phyloP scores from a whole-genome alignment of 2,797 vertebrate genomes.

The Gymnoscopelus braueri region DNA sequence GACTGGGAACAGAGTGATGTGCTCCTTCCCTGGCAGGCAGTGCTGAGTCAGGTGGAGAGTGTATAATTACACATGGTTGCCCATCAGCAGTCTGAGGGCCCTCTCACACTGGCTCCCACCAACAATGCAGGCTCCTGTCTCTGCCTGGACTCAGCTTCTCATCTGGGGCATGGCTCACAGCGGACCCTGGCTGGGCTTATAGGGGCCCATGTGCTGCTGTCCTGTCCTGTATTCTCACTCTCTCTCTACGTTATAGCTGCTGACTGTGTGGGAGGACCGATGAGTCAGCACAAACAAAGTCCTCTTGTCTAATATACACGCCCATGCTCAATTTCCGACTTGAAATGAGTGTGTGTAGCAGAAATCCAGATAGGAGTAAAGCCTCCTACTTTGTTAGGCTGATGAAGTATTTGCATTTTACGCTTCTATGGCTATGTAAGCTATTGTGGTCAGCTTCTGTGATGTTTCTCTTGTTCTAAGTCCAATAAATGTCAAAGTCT shows the following conservation, averaged over 20 bases:
- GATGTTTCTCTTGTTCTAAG: background rate
- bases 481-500: conserved; percentile 19
- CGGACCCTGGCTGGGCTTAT: conserved; percentile 29
- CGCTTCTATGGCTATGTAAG: conserved; percentile 55
- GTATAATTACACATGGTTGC: conserved; percentile 77
- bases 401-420: conserved; percentile 48
- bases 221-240: conserved; percentile 62
- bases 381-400: conserved; percentile 34
- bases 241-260: conserved; percentile 43
- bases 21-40: conserved; percentile 57
- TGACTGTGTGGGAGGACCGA: conserved; percentile 50
- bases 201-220: conserved; percentile 39
- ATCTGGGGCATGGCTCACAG: conserved; percentile 14
- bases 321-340: conserved; percentile 43
- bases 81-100: conserved; percentile 68
- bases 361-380: conserved; percentile 53
- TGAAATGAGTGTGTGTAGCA: conserved; percentile 37
- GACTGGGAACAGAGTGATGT: conserved; percentile 57
- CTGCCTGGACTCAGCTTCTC: conserved; percentile 50
- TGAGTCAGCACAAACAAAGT: conserved; percentile 68
- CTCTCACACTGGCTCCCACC: conserved; percentile 34
- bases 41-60: conserved; percentile 74
- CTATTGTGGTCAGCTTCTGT: conserved; percentile 25
- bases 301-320: conserved; percentile 45
- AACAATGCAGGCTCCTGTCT: conserved; percentile 57